These are phyloP conservation scores for Xiphophorus hellerii DNA, from an alignment of 2,113 vertebrate genomes.

Conservation along the genomic window DNA sequence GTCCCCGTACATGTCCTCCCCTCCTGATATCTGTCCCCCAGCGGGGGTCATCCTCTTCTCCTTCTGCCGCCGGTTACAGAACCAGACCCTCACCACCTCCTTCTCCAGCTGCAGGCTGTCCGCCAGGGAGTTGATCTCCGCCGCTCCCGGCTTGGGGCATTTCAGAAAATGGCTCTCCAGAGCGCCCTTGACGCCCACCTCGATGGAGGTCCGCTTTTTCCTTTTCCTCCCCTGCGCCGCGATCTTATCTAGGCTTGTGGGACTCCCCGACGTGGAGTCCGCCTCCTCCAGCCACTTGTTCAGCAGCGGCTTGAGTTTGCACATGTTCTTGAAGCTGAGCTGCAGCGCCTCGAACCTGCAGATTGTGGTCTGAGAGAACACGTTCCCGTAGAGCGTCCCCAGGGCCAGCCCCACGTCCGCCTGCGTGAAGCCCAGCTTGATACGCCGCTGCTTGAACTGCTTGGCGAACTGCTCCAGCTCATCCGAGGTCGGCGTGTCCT, in stretches of 20 bases:
- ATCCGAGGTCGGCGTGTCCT: constrained; percentile 98
- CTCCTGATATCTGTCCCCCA: constrained; percentile 91
- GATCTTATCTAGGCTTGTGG: constrained; percentile 99
- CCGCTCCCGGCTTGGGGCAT: constrained; percentile 96
- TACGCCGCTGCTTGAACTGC: constrained; percentile 97
- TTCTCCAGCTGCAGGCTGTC: constrained; percentile 99
- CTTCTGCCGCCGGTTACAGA: constrained; percentile 99
- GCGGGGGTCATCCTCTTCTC: constrained; percentile 99
- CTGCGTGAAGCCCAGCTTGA: constrained; percentile 98
- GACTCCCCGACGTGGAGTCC: constrained; percentile 97
- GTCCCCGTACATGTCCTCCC: constrained; percentile 98
- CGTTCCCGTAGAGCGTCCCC: constrained; percentile 97
- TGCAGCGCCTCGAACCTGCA: constrained; percentile 99
- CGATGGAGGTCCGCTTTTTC: constrained; percentile 99
- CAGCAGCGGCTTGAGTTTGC: constrained; percentile 98
- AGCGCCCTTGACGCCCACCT: constrained; percentile 98
- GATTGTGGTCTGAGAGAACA: constrained; percentile 99
- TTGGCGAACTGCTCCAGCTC: constrained; percentile 99
- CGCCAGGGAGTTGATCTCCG: constrained; percentile 96
- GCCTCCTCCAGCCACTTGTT: constrained; percentile 99
- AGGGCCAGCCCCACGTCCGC: constrained; percentile 98
- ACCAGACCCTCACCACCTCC: constrained; percentile 99
- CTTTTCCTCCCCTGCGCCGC: constrained; percentile 96
- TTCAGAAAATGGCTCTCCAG: constrained; percentile 99
- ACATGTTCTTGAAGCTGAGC: constrained; percentile 99